A percentile compares a stretch with the other conserved stretches of the same genome.
These are phyloP conservation scores for Notiomystis cincta DNA, from an alignment of 2,113 vertebrate genomes.

Conservation along the genomic window DNA sequence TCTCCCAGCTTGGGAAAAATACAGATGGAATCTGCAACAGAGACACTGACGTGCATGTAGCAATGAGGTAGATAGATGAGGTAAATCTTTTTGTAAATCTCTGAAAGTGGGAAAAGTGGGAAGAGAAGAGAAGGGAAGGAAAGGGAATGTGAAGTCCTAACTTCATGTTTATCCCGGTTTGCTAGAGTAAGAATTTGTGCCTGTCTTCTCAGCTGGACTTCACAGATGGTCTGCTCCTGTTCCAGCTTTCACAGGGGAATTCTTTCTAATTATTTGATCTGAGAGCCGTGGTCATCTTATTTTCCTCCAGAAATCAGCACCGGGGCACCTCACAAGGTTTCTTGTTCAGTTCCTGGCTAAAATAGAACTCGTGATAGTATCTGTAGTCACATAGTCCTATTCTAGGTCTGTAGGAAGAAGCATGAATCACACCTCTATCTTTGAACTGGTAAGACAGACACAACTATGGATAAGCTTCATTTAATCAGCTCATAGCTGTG, in stretches of 20 bases:
- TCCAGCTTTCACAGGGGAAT: background rate
- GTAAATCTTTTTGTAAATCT: background rate
- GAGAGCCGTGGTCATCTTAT: background rate
- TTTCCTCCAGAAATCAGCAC: background rate
- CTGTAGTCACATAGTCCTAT: background rate
- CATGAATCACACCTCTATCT: background rate
- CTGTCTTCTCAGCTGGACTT: background rate
- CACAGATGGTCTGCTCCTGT: background rate
- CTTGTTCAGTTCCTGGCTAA: background rate
- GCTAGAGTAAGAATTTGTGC: background rate
- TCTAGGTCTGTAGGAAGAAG: background rate
- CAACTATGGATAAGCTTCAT: background rate
- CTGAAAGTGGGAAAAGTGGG: background rate
- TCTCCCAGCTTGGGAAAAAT: background rate
- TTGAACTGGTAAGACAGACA: background rate
- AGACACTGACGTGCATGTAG: background rate
- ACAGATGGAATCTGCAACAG: background rate
- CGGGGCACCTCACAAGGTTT: background rate
- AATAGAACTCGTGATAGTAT: background rate
- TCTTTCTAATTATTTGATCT: background rate
- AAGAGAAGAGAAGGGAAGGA: background rate
- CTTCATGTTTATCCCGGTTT: background rate
- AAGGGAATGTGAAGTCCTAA: background rate
- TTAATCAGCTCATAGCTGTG: slow-evolving; percentile 15
- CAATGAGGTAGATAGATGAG: background rate